These are phyloP conservation scores for Bubo scandiacus DNA, from an alignment of 2,113 vertebrate genomes.

Conservation along the genomic window DNA sequence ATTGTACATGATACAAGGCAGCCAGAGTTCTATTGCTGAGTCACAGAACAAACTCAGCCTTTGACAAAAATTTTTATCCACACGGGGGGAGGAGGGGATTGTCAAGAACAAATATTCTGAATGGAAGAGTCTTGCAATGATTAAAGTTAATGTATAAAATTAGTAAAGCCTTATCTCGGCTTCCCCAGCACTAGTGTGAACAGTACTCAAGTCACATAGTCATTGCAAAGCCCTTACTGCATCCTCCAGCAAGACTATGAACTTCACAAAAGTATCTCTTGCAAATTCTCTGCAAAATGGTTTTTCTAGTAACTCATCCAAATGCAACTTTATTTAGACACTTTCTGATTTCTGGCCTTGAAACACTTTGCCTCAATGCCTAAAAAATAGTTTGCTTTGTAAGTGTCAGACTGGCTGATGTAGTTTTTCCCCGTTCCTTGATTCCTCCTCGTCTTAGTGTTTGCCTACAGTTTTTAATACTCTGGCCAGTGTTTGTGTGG, in stretches of 20 bases:
- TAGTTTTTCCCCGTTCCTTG: background rate
- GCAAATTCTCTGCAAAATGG: background rate
- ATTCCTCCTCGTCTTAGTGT: background rate
- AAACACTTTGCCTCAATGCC: background rate
- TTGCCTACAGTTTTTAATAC: background rate
- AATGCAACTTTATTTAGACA: background rate
- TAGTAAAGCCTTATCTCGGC: background rate
- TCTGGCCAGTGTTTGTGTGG: background rate
- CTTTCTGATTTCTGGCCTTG: background rate
- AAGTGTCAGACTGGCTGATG: background rate
- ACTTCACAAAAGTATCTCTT: background rate
- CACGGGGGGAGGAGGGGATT: fast-evolving
- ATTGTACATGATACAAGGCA: background rate
- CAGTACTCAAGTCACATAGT: background rate
- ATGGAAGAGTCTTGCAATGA: background rate
- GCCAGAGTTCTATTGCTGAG: background rate
- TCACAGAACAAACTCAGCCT: background rate
- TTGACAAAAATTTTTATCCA: background rate
- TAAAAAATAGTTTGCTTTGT: background rate
- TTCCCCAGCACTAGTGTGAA: background rate
- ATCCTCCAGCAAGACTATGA: background rate
- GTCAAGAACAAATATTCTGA: background rate
- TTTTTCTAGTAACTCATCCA: background rate
- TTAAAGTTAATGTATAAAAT: background rate
- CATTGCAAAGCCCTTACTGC: background rate